A percentile compares a stretch with the other conserved stretches of the same genome.
phyloP scores from a whole-genome alignment of 2,888 invertebrate species.

The Oscheius sp. region DNA sequence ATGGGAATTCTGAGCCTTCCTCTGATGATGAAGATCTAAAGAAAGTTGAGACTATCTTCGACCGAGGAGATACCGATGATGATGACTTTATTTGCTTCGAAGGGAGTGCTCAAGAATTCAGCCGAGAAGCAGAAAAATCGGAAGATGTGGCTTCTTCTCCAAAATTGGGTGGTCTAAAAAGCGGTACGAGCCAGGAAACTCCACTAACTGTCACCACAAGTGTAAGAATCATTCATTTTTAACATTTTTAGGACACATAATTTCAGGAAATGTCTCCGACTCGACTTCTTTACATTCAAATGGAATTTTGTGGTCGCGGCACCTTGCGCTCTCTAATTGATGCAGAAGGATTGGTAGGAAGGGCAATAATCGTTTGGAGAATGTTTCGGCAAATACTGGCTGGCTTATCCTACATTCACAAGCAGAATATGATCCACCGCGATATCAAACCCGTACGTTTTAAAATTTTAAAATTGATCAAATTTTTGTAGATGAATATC shows the following conservation, averaged over 20 bases:
- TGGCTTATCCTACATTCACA: constrained; percentile 69
- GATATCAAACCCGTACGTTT: constrained; percentile 63
- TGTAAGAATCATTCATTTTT: no score
- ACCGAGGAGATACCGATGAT: not conserved
- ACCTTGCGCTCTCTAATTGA: constrained; percentile 76
- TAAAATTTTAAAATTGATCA: not conserved
- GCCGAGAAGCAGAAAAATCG: constrained; percentile 1
- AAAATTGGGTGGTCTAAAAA: no score
- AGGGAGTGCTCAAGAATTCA: constrained; percentile 4
- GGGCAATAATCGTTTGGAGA: constrained; percentile 76
- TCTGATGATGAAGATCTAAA: not conserved
- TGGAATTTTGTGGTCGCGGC: constrained; percentile 98
- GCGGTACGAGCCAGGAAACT: not conserved
- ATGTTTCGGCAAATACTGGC: constrained; percentile 93
- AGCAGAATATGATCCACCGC: constrained; percentile 61
- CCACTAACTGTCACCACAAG: not conserved
- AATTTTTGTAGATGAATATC: constrained; percentile 82
- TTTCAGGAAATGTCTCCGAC: no score
- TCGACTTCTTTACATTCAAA: constrained; percentile 75
- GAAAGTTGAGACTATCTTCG: not conserved
- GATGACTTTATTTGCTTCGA: not conserved
- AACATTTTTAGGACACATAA: no score
- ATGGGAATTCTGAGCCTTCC: not conserved
- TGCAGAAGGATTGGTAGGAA: constrained; percentile 78
- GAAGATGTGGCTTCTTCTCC: not conserved